phyloP scores from a whole-genome alignment of 1,140 invertebrate genomes.

The Apis laboriosa region DNA sequence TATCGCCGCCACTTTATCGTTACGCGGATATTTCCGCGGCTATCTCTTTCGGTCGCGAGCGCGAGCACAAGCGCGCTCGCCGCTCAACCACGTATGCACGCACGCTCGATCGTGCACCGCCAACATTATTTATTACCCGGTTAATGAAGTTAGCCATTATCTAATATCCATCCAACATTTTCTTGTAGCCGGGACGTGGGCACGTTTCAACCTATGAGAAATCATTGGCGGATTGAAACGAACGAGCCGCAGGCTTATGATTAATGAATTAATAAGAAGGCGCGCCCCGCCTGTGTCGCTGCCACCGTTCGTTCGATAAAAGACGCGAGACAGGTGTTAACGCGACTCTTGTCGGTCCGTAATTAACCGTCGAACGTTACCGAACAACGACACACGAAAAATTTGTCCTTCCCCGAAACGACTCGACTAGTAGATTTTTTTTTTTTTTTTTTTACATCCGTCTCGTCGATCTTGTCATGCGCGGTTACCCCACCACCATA shows the following conservation, averaged over 20 bases:
- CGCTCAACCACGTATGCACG: constrained; percentile 4
- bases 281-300: constrained; percentile 28
- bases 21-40: constrained; percentile 47
- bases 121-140: constrained; percentile 56
- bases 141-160: constrained; percentile 66
- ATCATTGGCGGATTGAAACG: constrained; percentile 40
- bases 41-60: constrained; percentile 38
- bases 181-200: constrained; percentile 23
- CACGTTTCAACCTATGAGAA: constrained; percentile 29
- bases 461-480: neutral
- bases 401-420: neutral
- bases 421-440: too few relatives aligned
- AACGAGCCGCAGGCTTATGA: constrained; percentile 48
- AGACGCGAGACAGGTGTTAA: constrained; percentile 56
- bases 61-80: neutral
- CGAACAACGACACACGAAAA: neutral
- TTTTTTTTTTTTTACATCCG: too few relatives aligned
- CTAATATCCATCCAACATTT: constrained; percentile 53
- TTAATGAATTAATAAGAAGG: constrained; percentile 63
- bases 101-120: constrained; percentile 18
- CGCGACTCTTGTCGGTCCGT: constrained; percentile 1
- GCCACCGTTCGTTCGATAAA: constrained; percentile 44
- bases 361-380: constrained; percentile 48
- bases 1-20: constrained; percentile 55
- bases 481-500: too few relatives aligned